Evolutionary conservation across 2,113 vertebrate genomes (phyloP).

Genomic region (Camelus dromedarius): DNA sequence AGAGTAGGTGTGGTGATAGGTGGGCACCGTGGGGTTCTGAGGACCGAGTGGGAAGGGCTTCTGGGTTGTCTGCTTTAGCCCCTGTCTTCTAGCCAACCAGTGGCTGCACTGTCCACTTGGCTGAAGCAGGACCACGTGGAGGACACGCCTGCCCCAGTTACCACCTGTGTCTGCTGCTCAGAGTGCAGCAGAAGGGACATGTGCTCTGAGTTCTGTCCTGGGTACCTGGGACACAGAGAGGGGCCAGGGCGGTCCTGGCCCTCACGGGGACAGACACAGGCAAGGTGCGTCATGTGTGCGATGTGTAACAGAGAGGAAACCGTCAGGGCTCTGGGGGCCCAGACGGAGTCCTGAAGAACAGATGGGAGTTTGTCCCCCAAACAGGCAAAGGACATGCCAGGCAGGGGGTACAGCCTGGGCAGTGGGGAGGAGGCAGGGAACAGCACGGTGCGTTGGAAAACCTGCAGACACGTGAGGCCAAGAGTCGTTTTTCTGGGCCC

Average conservation of each 20-base stretch:
- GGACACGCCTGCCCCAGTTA: fast-evolving
- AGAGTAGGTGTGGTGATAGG: not conserved
- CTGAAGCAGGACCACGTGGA: fast-evolving
- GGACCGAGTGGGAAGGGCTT: not conserved
- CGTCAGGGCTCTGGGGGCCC: not conserved
- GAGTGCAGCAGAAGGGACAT: fast-evolving
- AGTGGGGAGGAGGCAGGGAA: not conserved
- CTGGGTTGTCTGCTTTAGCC: not conserved
- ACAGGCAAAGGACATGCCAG: fast-evolving
- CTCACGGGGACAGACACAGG: not conserved
- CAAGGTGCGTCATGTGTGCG: fast-evolving
- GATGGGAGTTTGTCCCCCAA: not conserved
- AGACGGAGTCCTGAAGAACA: not conserved
- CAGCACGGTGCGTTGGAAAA: fast-evolving
- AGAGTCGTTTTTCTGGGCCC: not conserved
- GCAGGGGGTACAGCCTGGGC: not conserved
- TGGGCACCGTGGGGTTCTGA: no score
- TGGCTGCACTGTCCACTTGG: fast-evolving
- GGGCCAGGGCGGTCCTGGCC: fast-evolving
- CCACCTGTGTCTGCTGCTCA: not conserved
- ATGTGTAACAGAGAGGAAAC: fast-evolving
- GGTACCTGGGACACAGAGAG: not conserved
- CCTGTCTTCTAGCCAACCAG: not conserved
- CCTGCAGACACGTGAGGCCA: fast-evolving
- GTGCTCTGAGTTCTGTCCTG: not conserved